Evolutionary conservation across 2,113 vertebrate genomes (phyloP).

Genomic region (Marcusenius ussheri): DNA sequence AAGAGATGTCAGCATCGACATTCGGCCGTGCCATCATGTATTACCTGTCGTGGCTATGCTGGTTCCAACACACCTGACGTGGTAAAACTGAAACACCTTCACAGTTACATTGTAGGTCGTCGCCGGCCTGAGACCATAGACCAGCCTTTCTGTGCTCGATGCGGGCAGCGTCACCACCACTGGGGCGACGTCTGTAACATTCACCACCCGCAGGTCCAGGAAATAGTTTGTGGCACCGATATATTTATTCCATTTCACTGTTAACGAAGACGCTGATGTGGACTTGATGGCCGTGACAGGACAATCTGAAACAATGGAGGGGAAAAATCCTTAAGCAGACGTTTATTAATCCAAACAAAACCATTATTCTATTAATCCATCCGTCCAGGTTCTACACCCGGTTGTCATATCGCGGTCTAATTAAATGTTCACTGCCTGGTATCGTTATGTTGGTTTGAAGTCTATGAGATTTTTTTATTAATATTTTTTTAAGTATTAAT

Average conservation of each 20-base stretch:
- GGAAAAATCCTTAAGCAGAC: not conserved
- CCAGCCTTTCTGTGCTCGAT: conserved; percentile 27
- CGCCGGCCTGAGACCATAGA: conserved; percentile 53
- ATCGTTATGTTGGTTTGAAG: not conserved
- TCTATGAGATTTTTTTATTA: not conserved
- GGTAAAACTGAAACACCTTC: conserved; percentile 36
- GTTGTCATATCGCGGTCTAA: not conserved
- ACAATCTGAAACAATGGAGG: conserved; percentile 42
- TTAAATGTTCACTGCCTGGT: not conserved
- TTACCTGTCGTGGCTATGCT: conserved; percentile 47
- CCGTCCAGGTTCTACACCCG: not conserved
- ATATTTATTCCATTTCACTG: conserved; percentile 43
- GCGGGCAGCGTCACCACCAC: conserved; percentile 29
- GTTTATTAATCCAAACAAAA: not conserved
- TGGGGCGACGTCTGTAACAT: conserved; percentile 42
- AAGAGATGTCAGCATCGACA: not conserved
- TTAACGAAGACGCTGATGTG: conserved; percentile 47
- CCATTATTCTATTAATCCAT: not conserved
- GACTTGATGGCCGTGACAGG: conserved; percentile 47
- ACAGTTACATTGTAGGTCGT: conserved; percentile 47
- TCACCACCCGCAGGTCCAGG: conserved; percentile 44
- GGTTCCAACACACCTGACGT: conserved; percentile 27
- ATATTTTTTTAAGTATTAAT: not conserved
- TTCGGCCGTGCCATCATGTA: not conserved
- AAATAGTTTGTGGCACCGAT: conserved; percentile 36